phyloP scores from a whole-genome alignment of 2,888 invertebrate genomes.

The Euspilapteryx auroguttella region DNA sequence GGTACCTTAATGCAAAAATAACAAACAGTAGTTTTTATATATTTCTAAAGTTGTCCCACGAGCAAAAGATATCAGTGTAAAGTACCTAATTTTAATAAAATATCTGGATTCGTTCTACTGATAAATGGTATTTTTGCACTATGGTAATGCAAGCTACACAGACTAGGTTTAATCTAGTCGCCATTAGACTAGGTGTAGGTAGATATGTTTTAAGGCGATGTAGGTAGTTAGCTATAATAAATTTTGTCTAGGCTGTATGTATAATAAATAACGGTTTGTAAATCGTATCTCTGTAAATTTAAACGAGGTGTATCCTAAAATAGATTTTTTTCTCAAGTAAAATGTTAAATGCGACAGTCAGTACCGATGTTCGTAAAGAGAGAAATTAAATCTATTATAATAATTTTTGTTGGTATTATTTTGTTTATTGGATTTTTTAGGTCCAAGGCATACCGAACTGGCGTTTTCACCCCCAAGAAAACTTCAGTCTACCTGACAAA shows the following conservation, averaged over 20 bases:
- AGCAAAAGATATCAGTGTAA: too few species aligned
- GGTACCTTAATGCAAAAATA: too few species aligned
- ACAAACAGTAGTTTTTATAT: too few species aligned
- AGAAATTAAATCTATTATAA: slow-evolving; percentile 38
- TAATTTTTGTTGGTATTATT: slow-evolving; percentile 18
- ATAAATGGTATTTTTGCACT: too few species aligned
- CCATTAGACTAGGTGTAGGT: slow-evolving; percentile 44
- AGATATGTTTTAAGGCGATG: slow-evolving; percentile 46
- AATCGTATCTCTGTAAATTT: slow-evolving; percentile 8
- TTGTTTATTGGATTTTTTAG: slow-evolving; percentile 15
- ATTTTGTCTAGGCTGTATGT: slow-evolving; percentile 33
- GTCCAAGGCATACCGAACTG: too few species aligned
- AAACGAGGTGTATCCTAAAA: slow-evolving; percentile 28
- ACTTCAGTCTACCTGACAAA: too few species aligned
- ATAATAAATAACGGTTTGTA: slow-evolving; percentile 22
- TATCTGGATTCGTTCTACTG: too few species aligned
- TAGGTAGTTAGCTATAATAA: slow-evolving; percentile 53
- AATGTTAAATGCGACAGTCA: slow-evolving; percentile 35
- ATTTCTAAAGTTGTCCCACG: too few species aligned
- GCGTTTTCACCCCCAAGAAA: too few species aligned
- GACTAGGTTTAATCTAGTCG: slow-evolving; percentile 13
- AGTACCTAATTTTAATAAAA: too few species aligned
- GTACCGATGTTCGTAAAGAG: slow-evolving; percentile 37
- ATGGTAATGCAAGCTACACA: too few species aligned
- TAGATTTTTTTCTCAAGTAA: slow-evolving; percentile 28